These are phyloP conservation scores for Sarcophaga variegata DNA, from an alignment of 2,888 invertebrate species.

Conservation along the genomic window DNA sequence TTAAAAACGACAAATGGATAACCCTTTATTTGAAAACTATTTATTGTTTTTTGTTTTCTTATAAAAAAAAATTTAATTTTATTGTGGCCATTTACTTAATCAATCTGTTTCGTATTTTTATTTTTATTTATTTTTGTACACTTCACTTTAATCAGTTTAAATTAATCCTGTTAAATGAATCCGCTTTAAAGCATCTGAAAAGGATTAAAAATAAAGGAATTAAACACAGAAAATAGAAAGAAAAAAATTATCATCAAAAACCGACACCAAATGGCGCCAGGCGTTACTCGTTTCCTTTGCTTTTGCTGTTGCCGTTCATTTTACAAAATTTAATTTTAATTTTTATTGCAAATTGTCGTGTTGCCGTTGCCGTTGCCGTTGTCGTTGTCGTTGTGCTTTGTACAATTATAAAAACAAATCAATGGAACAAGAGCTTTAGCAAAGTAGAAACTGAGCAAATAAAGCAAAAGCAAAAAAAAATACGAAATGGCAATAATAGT, in stretches of 20 bases:
- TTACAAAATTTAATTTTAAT: neutral
- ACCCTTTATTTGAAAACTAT: no score
- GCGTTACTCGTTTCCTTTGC: neutral
- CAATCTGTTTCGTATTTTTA: neutral
- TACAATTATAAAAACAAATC: neutral
- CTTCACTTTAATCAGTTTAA: neutral
- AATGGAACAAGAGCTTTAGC: neutral
- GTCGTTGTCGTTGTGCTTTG: no score
- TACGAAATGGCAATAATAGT: neutral
- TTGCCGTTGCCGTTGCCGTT: neutral
- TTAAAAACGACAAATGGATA: no score
- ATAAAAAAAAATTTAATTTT: no score
- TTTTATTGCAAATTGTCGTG: neutral
- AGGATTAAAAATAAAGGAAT: neutral
- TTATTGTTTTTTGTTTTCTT: no score
- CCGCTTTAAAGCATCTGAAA: neutral
- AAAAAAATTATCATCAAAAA: no score
- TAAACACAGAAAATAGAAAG: neutral
- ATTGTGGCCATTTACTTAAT: neutral
- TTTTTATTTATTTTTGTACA: neutral
- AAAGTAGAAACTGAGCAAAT: neutral
- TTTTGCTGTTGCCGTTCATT: neutral
- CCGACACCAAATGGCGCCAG: neutral
- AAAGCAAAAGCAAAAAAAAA: neutral
- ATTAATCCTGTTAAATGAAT: no score